Evolutionary conservation across 1,140 invertebrate species (phyloP), one percentile per base, ranked within the genome.

Genomic region (Condylostylus longicornis): DNA sequence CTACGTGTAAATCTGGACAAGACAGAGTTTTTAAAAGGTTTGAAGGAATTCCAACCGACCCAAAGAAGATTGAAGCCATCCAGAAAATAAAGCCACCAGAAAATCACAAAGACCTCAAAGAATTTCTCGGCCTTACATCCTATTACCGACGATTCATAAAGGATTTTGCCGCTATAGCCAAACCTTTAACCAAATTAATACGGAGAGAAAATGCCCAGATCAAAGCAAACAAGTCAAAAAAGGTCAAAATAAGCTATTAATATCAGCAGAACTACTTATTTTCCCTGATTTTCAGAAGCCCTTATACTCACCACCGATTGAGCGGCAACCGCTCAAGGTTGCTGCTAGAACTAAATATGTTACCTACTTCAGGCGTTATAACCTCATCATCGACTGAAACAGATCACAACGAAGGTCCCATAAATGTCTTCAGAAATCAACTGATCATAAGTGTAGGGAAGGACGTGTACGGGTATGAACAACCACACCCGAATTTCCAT

Each of bases 291-390:
- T 58, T 34, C 32, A 37, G 3, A 51, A 37, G 42, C 43, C 27
- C 61, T 62, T 33, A 44, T 45, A 7, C 35, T 61, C 3, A 54
- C 52, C 0, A 58, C 49, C 0, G 57, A 61, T 33, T n/a, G n/a
- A n/a, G 57, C 54, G 2, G 46, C 43, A 5, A 41, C n/a, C n/a
- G n/a, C n/a, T n/a, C n/a, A n/a, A n/a, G n/a, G n/a, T n/a, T n/a
- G n/a, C n/a, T n/a, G n/a, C n/a, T n/a, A 42, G 68, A n/a, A n/a
- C n/a, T n/a, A n/a, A 38, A 58, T 39, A 46, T 66, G 17, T n/a
- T 40, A 15, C 51, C 51, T 17, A 54, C 51, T 29, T 47, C 48
- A 12, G 53, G 52, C 8, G 49, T n/a, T 25, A 41, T 41, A 12
- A 45, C 41, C 19, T 27, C 23, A 22, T 9, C 28, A 21, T 34